Evolutionary conservation across 2,888 invertebrate genomes (phyloP).

Genomic region (Stratiomys singularior): DNA sequence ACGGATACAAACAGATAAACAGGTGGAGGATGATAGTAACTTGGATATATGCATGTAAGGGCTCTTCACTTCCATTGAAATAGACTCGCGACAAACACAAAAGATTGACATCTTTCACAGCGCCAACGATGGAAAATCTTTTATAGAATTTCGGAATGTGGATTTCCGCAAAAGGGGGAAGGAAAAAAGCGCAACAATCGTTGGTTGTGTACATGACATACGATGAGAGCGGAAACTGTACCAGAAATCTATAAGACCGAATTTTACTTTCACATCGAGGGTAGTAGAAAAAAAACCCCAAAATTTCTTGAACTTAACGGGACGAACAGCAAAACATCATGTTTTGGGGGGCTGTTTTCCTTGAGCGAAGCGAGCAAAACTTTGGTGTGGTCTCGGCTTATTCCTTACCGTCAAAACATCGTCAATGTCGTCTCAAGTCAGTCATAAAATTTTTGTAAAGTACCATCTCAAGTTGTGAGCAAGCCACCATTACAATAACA

Average conservation of each 20-base stretch:
- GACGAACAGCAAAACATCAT: too few relatives aligned
- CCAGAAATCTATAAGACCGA: slow-evolving; percentile 39
- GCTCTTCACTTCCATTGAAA: background rate
- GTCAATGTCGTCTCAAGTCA: slow-evolving; percentile 42
- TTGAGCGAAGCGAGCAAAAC: background rate
- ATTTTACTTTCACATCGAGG: slow-evolving; percentile 1
- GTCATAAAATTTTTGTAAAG: slow-evolving; percentile 41
- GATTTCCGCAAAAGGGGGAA: background rate
- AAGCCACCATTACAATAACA: slow-evolving; percentile 38
- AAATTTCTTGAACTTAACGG: too few relatives aligned
- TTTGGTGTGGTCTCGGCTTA: background rate
- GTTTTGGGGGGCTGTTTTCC: too few relatives aligned
- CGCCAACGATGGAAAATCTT: background rate
- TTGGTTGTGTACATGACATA: background rate
- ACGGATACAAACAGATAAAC: background rate
- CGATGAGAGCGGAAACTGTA: slow-evolving; percentile 39
- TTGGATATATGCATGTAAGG: too few relatives aligned
- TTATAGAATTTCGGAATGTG: background rate
- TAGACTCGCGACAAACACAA: slow-evolving; percentile 8
- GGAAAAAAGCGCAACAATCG: slow-evolving; percentile 43
- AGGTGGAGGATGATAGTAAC: background rate
- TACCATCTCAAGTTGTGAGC: background rate
- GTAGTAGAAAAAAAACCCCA: too few relatives aligned
- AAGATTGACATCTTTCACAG: slow-evolving; percentile 26
- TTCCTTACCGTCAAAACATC: slow-evolving; percentile 48